Conservation (phyloP, 2,797 vertebrate genomes). For the Scleropages formosus region DNA sequence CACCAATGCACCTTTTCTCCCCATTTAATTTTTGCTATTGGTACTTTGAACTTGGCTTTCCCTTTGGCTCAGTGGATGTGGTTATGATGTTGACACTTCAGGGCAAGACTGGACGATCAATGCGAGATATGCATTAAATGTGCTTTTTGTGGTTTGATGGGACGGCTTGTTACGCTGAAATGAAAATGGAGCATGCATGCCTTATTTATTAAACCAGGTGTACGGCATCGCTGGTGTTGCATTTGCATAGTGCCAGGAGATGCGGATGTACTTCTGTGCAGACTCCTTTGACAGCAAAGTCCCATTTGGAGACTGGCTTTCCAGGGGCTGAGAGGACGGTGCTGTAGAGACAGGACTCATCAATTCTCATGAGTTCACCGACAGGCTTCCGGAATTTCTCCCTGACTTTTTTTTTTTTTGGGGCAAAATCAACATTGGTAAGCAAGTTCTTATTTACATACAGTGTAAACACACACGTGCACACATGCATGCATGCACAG, state of each 20-base stretch:
- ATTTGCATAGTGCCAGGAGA: neutral
- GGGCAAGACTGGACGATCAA: too few relatives aligned
- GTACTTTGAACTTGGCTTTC: neutral
- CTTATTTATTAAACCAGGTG: neutral
- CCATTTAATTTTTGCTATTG: neutral
- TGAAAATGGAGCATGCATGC: neutral
- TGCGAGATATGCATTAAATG: neutral
- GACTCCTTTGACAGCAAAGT: too few relatives aligned
- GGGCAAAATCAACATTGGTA: too few relatives aligned
- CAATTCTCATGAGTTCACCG: neutral
- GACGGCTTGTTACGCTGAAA: too few relatives aligned
- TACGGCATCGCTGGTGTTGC: neutral
- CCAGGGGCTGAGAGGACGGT: too few relatives aligned
- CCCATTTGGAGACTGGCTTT: too few relatives aligned
- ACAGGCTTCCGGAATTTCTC: neutral
- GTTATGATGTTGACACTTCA: neutral
- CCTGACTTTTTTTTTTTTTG: neutral
- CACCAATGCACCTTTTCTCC: neutral
- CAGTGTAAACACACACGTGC: neutral
- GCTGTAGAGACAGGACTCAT: neutral
- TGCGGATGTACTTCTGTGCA: neutral
- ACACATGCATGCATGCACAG: conserved; percentile 11
- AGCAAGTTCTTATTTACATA: too few relatives aligned
- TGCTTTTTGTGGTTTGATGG: too few relatives aligned
- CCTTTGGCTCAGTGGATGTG: neutral